A percentile compares a stretch with the other conserved stretches of the same genome.
These are phyloP conservation scores for Petrophora chlorosata DNA, from an alignment of 2,888 invertebrate genomes.

Conservation along the genomic window DNA sequence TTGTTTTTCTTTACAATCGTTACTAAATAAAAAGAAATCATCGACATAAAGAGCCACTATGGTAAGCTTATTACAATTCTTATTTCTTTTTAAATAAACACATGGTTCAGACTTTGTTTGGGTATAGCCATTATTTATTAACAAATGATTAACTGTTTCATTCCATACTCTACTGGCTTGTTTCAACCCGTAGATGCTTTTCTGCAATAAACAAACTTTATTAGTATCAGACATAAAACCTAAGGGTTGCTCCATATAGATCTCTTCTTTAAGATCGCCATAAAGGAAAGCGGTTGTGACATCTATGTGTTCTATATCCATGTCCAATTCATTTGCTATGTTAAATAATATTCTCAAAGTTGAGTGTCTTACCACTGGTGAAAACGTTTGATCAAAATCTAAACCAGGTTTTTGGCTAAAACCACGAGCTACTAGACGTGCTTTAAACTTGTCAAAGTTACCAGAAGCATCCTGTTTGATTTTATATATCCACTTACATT, in stretches of 20 bases:
- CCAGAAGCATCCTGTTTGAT: not conserved
- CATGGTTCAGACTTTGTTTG: not conserved
- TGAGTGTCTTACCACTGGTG: not conserved
- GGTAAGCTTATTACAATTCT: not conserved
- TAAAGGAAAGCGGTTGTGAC: no score
- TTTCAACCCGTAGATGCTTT: not conserved
- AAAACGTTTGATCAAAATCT: not conserved
- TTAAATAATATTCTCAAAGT: not conserved
- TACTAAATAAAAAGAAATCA: not conserved
- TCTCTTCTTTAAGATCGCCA: no score
- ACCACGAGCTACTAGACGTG: not conserved
- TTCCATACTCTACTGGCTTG: not conserved
- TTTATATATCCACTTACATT: constrained; percentile 2
- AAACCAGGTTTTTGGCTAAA: not conserved
- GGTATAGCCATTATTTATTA: not conserved
- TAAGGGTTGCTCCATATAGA: constrained; percentile 2
- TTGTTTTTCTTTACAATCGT: no score
- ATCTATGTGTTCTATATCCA: not conserved
- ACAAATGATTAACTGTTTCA: not conserved
- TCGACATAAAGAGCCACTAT: not conserved
- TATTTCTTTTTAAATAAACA: not conserved
- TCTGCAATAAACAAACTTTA: not conserved
- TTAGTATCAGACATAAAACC: not conserved
- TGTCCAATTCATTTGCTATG: not conserved
- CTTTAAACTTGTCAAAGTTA: not conserved